Evolutionary conservation across 2,113 vertebrate species (phyloP).

Genomic region (Scytalopus superciliaris): DNA sequence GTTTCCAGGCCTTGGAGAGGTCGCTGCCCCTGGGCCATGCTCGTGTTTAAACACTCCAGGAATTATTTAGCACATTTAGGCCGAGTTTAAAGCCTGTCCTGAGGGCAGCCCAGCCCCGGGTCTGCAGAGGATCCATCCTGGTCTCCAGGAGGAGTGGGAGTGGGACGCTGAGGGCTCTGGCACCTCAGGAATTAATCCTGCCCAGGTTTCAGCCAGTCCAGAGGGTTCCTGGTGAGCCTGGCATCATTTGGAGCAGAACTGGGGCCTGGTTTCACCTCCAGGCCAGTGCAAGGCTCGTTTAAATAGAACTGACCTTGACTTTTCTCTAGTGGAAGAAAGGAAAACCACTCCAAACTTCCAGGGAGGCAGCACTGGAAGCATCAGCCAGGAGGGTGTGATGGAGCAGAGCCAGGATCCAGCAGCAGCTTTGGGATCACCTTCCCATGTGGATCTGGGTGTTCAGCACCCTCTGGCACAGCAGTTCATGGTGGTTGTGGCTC

Average conservation of each 20-base stretch:
- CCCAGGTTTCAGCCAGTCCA: too few relatives aligned
- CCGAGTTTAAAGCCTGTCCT: rapidly evolving
- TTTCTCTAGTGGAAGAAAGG: not conserved
- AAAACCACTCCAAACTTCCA: not conserved
- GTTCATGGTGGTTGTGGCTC: rapidly evolving
- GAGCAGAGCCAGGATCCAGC: rapidly evolving
- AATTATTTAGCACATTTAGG: not conserved
- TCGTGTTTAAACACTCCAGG: rapidly evolving
- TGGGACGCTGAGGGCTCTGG: not conserved
- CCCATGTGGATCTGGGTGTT: rapidly evolving
- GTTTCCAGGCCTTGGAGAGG: not conserved
- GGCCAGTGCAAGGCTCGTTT: not conserved
- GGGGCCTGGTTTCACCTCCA: not conserved
- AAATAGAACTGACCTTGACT: not conserved
- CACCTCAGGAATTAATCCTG: not conserved
- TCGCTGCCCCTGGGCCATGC: not conserved
- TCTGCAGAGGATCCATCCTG: not conserved
- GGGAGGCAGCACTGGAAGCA: not conserved
- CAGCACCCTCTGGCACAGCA: not conserved
- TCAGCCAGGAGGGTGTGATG: not conserved
- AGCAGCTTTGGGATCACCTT: not conserved
- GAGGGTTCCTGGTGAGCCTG: not conserved
- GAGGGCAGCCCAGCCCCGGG: not conserved
- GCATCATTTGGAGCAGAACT: rapidly evolving
- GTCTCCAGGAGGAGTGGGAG: not conserved